Percentiles rank a stretch among this genome's conserved stretches.
These are phyloP conservation scores for Eutrigla gurnardus DNA, from an alignment of 2,797 vertebrate species.

Conservation along the genomic window DNA sequence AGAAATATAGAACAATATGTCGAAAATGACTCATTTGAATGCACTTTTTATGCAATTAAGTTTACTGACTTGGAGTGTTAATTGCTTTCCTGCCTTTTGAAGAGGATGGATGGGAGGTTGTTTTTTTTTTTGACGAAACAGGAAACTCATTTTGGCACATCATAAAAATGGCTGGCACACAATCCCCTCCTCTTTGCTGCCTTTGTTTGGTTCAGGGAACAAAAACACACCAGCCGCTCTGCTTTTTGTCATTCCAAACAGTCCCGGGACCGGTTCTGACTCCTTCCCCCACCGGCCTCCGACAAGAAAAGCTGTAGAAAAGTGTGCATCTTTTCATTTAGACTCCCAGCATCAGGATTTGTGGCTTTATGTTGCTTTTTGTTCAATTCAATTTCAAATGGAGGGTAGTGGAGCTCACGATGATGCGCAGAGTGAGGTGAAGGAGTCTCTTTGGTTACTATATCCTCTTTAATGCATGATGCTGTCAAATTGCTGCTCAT, in stretches of 20 bases:
- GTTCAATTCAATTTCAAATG: background rate
- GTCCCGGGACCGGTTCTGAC: background rate
- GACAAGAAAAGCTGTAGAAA: background rate
- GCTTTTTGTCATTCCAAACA: slow-evolving; percentile 25
- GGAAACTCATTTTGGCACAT: slow-evolving; percentile 29
- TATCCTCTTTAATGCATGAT: slow-evolving; percentile 39
- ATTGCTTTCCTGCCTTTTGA: slow-evolving; percentile 21
- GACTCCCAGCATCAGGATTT: slow-evolving; percentile 24
- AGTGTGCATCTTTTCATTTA: slow-evolving; percentile 21
- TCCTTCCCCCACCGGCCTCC: background rate
- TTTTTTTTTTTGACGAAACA: slow-evolving; percentile 17
- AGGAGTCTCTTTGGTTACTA: slow-evolving; percentile 30
- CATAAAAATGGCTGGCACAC: slow-evolving; percentile 24
- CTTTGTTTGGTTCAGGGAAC: slow-evolving; percentile 15
- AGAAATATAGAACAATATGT: background rate
- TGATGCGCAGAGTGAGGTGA: slow-evolving; percentile 13
- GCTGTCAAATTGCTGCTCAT: slow-evolving; percentile 18
- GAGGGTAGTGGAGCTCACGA: slow-evolving; percentile 13
- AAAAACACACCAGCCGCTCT: slow-evolving; percentile 21
- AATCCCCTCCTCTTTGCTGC: background rate
- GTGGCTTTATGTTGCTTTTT: slow-evolving; percentile 1
- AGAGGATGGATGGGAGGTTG: background rate
- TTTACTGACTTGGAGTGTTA: slow-evolving; percentile 2
- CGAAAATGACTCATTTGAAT: background rate
- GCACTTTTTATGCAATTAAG: background rate